phyloP scores from a whole-genome alignment of 2,113 vertebrate species.

The Cottus gobio region DNA sequence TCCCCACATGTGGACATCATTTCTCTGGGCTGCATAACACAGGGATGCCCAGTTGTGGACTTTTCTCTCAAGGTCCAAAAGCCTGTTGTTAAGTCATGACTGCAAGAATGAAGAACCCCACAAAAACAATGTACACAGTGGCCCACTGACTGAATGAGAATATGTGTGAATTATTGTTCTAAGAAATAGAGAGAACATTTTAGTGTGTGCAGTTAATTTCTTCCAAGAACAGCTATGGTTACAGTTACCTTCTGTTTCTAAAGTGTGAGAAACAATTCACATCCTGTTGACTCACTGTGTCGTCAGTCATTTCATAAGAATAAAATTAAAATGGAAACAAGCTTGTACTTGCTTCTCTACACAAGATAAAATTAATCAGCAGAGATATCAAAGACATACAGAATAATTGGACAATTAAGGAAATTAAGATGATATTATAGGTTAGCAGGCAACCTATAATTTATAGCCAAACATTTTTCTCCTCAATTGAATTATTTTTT shows the following conservation, averaged over 20 bases:
- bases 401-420: neutral
- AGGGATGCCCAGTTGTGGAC: slow-evolving; percentile 84
- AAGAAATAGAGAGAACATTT: neutral
- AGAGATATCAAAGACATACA: neutral
- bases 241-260: neutral
- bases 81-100: neutral
- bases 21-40: slow-evolving; percentile 88
- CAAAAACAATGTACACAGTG: neutral
- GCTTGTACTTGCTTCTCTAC: neutral
- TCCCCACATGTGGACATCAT: slow-evolving; percentile 84
- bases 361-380: neutral
- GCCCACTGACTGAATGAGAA: neutral
- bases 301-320: neutral
- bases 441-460: neutral
- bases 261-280: neutral
- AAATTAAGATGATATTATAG: neutral
- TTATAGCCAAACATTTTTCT: neutral
- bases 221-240: neutral
- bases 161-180: neutral
- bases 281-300: neutral
- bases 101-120: neutral
- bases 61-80: slow-evolving; percentile 87
- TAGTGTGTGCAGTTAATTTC: neutral
- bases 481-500: neutral
- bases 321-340: slow-evolving; percentile 8